A percentile compares a stretch with the other conserved stretches of the same genome.
Evolutionary conservation across 1,140 invertebrate species (phyloP).

Genomic region (Schlechtendalia chinensis): DNA sequence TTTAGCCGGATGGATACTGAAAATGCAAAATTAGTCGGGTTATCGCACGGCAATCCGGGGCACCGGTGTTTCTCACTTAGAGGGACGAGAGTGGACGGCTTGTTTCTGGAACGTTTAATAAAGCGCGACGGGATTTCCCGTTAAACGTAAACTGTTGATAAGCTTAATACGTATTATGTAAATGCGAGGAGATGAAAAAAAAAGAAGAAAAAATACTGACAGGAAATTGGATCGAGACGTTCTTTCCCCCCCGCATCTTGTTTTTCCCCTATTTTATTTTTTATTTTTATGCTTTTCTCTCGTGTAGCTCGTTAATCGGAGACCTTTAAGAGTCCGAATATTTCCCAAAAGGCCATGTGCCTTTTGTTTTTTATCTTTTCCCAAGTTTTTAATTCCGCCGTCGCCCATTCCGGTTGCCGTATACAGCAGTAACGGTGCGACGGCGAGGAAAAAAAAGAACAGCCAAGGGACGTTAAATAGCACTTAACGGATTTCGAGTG

Average conservation of each 20-base stretch:
- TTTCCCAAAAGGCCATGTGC: constrained; percentile 19
- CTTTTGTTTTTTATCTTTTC: constrained; percentile 26
- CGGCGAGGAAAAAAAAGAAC: background rate
- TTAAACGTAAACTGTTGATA: constrained; percentile 32
- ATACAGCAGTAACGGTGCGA: background rate
- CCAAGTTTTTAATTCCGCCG: constrained; percentile 23
- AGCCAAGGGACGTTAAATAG: constrained; percentile 30
- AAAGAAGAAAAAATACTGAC: background rate
- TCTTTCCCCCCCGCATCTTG: background rate
- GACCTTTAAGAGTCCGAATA: constrained; percentile 19
- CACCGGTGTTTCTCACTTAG: background rate
- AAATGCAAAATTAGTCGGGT: background rate
- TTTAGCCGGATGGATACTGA: background rate
- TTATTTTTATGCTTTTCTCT: background rate
- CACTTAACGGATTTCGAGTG: constrained; percentile 19
- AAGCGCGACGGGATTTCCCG: background rate
- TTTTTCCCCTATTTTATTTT: background rate
- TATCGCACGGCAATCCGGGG: background rate
- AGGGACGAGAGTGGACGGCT: background rate
- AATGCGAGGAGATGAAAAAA: background rate
- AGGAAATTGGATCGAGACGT: constrained; percentile 42
- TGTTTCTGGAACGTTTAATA: constrained; percentile 12
- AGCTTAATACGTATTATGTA: constrained; percentile 37
- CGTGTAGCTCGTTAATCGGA: constrained; percentile 19
- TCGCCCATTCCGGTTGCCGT: background rate